Evolutionary conservation across 2,797 vertebrate species (phyloP), one percentile per base, ranked within the genome.

Genomic region (Dromococcyx pavoninus): DNA sequence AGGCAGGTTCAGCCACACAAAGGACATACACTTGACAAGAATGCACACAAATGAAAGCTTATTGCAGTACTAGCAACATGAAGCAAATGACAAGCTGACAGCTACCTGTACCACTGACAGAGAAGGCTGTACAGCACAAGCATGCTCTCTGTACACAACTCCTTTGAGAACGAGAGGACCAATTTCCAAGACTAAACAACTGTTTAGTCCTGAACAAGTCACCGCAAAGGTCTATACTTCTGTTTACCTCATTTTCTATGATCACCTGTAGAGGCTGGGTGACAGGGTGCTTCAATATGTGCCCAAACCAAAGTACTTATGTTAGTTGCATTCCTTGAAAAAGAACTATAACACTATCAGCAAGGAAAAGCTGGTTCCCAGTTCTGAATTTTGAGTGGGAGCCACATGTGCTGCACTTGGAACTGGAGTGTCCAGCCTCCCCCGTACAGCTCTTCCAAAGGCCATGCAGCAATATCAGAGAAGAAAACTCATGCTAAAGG

Each of bases 41-140:
- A 82, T 1, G 13, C 22, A 44, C 3, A 13, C 7, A 19, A 27
- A 14, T 12, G 43, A 74, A 82, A 82, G 35, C 28, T 80, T 50
- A 51, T 22, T 82, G 64, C 44, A 79, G 60, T 18, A 12, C 60
- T n/a, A 67, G n/a, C 37, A 67, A 30, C 32, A 53, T 22, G 19
- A 74, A 80, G 57, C 11, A 60, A 57, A 64, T 28, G 56, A 70
- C 44, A 76, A 82, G 61, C 48, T 69, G 65, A 54, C 82, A 91
- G 71, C 39, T 73, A 64, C 67, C 65, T 76, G 71, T n/a, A 65
- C 17, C 54, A 35, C 44, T 65, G 64, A 73, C 44, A 62, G 53
- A 66, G 43, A 85, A n/a, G 16, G 17, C 11, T 57, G 44, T 18
- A 53, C 28, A n/a, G 13, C 0, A 0, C 39, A 66, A 17, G 23